Evolutionary conservation across 2,113 vertebrate species (phyloP).

Genomic region (Ictidomys tridecemlineatus): DNA sequence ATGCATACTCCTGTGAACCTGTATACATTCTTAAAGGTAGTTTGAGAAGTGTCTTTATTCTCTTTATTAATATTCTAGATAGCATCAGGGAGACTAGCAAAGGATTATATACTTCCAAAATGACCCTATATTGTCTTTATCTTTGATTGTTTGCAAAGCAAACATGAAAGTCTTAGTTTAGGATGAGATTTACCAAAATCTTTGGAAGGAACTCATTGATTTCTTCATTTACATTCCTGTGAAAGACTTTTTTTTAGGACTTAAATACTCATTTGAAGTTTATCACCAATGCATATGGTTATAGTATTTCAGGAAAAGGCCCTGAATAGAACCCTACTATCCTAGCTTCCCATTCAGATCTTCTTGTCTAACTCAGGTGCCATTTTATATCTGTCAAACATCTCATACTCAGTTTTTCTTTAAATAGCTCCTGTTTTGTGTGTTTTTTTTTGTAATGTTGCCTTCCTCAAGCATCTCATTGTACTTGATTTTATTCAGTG

Average conservation of each 20-base stretch:
- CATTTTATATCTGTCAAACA: slow-evolving; percentile 21
- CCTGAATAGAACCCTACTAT: background rate
- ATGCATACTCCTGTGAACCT: background rate
- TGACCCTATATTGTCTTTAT: background rate
- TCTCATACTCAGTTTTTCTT: slow-evolving; percentile 56
- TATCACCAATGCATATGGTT: background rate
- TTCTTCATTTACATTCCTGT: slow-evolving; percentile 30
- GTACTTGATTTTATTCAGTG: slow-evolving; percentile 69
- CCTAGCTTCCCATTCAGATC: background rate
- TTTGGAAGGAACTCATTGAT: slow-evolving; percentile 16
- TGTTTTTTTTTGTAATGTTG: background rate
- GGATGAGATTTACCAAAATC: slow-evolving; percentile 5
- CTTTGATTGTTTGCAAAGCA: slow-evolving; percentile 41
- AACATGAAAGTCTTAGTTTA: background rate
- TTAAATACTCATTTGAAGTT: slow-evolving; percentile 35
- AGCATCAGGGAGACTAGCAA: background rate
- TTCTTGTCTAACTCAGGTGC: slow-evolving; percentile 38
- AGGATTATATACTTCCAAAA: background rate
- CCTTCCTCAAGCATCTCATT: slow-evolving; percentile 50
- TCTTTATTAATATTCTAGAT: background rate
- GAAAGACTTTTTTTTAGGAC: slow-evolving; percentile 44
- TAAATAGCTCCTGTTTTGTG: slow-evolving; percentile 23
- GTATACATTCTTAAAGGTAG: slow-evolving; percentile 1
- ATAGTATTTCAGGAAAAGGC: slow-evolving; percentile 25
- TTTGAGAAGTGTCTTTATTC: slow-evolving; percentile 6